These are phyloP conservation scores for Oedothorax gibbosus DNA, from an alignment of 1,140 invertebrate species.

Conservation along the genomic window DNA sequence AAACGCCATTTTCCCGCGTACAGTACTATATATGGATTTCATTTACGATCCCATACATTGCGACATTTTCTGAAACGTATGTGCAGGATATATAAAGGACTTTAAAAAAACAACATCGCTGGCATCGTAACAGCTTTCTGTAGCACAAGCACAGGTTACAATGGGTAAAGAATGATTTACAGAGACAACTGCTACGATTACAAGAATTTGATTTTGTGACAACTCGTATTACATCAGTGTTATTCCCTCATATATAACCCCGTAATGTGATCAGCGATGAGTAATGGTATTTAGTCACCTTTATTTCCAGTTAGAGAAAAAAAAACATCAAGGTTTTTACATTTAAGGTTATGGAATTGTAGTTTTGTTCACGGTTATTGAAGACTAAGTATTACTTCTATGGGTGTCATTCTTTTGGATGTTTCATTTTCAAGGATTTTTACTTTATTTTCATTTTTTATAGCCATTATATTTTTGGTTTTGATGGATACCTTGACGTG, in stretches of 20 bases:
- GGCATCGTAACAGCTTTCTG: conserved; percentile 49
- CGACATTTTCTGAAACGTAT: conserved; percentile 8
- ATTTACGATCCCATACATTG: conserved; percentile 26
- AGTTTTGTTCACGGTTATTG: conserved; percentile 54
- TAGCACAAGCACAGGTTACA: conserved; percentile 46
- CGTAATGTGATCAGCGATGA: conserved; percentile 37
- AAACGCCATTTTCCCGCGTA: too few relatives aligned
- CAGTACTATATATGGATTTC: neutral
- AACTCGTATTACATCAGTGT: conserved; percentile 57
- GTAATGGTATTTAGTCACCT: conserved; percentile 47
- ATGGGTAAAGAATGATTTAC: conserved; percentile 50
- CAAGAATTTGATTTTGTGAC: conserved; percentile 61
- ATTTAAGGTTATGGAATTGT: conserved; percentile 24
- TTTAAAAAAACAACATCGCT: conserved; percentile 28
- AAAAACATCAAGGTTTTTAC: conserved; percentile 28
- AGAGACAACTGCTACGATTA: conserved; percentile 53
- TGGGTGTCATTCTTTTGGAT: conserved; percentile 4
- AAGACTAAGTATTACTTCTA: conserved; percentile 16
- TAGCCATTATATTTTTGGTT: too few relatives aligned
- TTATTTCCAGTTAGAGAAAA: conserved; percentile 30
- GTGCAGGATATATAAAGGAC: conserved; percentile 14
- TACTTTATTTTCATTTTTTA: neutral
- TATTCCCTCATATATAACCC: conserved; percentile 58
- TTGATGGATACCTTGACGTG: too few relatives aligned
- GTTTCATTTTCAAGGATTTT: conserved; percentile 19